Evolutionary conservation across 2,797 vertebrate genomes (phyloP), one percentile per base, ranked within the genome.

Genomic region (Clarias fuscus): DNA sequence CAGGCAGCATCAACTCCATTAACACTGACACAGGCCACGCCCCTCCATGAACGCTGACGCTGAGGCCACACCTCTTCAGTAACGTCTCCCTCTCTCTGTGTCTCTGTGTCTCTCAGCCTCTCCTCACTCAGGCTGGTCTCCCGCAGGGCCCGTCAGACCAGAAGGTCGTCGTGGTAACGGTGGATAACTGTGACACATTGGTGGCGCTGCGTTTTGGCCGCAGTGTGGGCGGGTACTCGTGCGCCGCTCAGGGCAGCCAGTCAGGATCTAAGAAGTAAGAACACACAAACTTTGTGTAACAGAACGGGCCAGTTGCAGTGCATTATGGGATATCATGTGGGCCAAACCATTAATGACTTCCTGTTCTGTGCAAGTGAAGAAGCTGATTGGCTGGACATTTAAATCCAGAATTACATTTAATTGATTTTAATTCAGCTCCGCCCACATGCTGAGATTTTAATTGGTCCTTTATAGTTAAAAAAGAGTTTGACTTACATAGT

Each of bases 181-280:
- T 99, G 92, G 98, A 99, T 48, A 95, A 96, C 94, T 99, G 98
- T 27, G 98, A 99, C 92, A 92, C 95, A 0, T 95, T 96, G 0
- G 93, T 98, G 91, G 97, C 98, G 13, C 94, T 99, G 88, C 95
- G 95, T 85, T 99, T 98, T 0, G 96, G 97, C 79, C 92, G 93
- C 22, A 15, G 92, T 89, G 94, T 98, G 2, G 96, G 96, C 88
- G 98, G 98, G 92, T 99, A 98, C 91, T 96, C 96, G 48, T 99
- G 98, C 17, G 96, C 98, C 0, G 97, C 97, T 24, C 97, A 97
- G 93, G 97, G 97, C 77, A 97, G 95, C 92, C 97, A 99, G 83
- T 95, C 96, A 0, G 98, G 98, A 92, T 97, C 96, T 90, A 99
- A 99, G 90, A 99, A 98, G 98, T 99, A 90, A 96, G 96, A 86